A percentile compares a stretch with the other conserved stretches of the same genome.
phyloP scores from a whole-genome alignment of 2,113 vertebrate genomes.

The Ciconia maguari region DNA sequence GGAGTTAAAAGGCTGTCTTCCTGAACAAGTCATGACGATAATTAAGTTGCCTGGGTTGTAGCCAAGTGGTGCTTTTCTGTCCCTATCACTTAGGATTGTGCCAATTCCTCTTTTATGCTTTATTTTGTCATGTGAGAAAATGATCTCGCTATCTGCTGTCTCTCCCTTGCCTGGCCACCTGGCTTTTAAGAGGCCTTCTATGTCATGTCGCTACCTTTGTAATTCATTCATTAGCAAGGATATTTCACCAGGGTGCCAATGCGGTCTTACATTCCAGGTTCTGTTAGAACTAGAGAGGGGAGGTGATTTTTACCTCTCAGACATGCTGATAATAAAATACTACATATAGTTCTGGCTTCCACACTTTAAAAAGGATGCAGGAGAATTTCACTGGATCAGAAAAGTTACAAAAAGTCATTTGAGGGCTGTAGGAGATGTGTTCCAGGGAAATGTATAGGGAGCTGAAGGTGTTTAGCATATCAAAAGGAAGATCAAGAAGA shows the following conservation, averaged over 20 bases:
- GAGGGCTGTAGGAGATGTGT: slow-evolving; percentile 43
- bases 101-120: slow-evolving; percentile 62
- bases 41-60: slow-evolving; percentile 68
- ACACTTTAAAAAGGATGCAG: slow-evolving; percentile 47
- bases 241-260: slow-evolving; percentile 64
- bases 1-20: slow-evolving; percentile 62
- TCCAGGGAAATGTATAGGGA: slow-evolving; percentile 51
- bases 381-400: slow-evolving; percentile 62
- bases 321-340: slow-evolving; percentile 64
- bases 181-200: slow-evolving; percentile 62
- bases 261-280: slow-evolving; percentile 56
- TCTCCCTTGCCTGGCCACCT: slow-evolving; percentile 64
- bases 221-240: slow-evolving; percentile 66
- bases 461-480: slow-evolving; percentile 47
- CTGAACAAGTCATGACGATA: slow-evolving; percentile 56
- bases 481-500: slow-evolving; percentile 59
- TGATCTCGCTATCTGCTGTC: slow-evolving; percentile 49
- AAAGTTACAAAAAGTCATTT: slow-evolving; percentile 69
- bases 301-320: slow-evolving; percentile 61
- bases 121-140: slow-evolving; percentile 69
- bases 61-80: slow-evolving; percentile 69
- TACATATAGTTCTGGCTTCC: slow-evolving; percentile 53
- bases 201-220: slow-evolving; percentile 59
- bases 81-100: slow-evolving; percentile 70
- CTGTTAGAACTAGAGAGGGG: slow-evolving; percentile 62